These are phyloP conservation scores for Ridgeia piscesae DNA, from an alignment of 1,140 invertebrate species.

Conservation along the genomic window DNA sequence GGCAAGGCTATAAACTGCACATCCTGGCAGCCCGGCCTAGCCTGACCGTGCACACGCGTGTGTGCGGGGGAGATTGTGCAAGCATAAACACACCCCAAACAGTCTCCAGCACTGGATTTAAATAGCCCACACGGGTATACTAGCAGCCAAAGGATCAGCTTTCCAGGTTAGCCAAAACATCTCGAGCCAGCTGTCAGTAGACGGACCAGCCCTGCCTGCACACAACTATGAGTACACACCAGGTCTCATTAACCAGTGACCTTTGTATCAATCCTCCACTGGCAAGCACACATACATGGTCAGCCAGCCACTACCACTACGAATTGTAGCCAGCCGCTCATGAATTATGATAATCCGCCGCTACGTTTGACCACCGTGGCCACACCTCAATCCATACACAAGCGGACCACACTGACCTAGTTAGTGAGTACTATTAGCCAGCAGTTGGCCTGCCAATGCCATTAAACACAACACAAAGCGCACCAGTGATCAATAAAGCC, in stretches of 20 bases:
- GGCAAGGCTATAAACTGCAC: not conserved
- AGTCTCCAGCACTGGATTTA: not conserved
- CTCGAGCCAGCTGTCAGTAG: not conserved
- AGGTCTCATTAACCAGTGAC: not conserved
- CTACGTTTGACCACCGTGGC: not conserved
- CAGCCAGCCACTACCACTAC: not conserved
- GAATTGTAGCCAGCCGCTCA: not conserved
- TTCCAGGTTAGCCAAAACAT: not conserved
- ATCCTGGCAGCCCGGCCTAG: not conserved
- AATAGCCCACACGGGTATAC: not conserved
- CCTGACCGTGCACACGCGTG: too few species aligned
- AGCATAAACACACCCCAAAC: conserved; percentile 4
- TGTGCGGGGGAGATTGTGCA: not conserved
- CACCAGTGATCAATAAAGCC: not conserved
- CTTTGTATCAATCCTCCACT: not conserved
- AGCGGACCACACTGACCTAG: not conserved
- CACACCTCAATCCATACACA: not conserved
- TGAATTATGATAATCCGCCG: not conserved
- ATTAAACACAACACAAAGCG: not conserved
- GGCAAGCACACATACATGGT: not conserved
- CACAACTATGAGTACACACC: not conserved
- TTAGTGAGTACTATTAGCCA: not conserved
- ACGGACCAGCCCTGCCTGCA: not conserved
- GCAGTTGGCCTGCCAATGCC: not conserved
- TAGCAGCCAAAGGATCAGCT: not conserved